Conservation (phyloP, 1,140 invertebrate genomes). For the Orchesella cincta region DNA sequence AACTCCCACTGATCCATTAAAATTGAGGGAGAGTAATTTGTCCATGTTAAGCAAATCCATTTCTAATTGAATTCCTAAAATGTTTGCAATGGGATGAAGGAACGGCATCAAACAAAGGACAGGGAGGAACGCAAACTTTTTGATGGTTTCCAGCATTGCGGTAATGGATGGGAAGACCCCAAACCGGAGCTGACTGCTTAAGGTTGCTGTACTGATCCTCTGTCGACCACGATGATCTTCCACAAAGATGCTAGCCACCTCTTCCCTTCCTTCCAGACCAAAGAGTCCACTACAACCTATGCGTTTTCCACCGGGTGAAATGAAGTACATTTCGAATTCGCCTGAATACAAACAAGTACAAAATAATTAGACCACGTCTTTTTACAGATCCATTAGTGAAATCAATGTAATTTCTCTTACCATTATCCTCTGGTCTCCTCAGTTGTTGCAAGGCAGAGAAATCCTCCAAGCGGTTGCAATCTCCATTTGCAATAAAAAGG, state of each 20-base stretch:
- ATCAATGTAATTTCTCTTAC: not conserved
- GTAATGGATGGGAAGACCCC: not conserved
- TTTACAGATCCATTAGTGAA: not conserved
- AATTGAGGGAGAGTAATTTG: not conserved
- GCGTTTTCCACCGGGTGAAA: not conserved
- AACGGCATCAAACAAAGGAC: not conserved
- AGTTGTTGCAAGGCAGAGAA: not conserved
- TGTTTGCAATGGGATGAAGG: not conserved
- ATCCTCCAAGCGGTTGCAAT: too few relatives aligned
- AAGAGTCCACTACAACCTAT: not conserved
- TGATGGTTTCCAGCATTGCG: not conserved
- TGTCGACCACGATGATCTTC: conserved; percentile 10
- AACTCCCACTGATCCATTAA: not conserved
- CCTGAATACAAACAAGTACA: not conserved
- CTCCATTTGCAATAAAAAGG: too few relatives aligned
- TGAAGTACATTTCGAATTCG: conserved; percentile 1
- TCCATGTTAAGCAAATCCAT: conserved; percentile 11
- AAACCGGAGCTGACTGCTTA: not conserved
- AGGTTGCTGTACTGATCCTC: not conserved
- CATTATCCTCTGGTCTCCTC: conserved; percentile 13
- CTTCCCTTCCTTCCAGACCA: not conserved
- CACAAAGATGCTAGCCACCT: conserved; percentile 5
- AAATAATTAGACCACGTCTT: not conserved
- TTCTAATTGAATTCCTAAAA: not conserved
- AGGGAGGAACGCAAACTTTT: conserved; percentile 5